These are phyloP conservation scores for Xanthia togata DNA, from an alignment of 2,888 invertebrate species.

Conservation along the genomic window DNA sequence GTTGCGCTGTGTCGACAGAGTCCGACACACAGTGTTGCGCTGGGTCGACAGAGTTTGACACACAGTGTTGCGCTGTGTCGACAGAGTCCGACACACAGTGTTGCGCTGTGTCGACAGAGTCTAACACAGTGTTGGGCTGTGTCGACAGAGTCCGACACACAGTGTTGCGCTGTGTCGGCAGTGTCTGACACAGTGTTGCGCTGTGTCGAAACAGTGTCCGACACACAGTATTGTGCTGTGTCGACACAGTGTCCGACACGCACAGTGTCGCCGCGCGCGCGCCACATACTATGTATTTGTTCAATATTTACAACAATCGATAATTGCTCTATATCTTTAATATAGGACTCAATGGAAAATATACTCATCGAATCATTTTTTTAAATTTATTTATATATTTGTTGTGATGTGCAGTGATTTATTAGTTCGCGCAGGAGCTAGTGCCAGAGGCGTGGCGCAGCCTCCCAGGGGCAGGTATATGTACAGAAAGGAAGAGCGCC, in stretches of 20 bases:
- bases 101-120: background rate
- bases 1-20: background rate
- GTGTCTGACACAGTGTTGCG: background rate
- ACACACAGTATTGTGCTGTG: background rate
- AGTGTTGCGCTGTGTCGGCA: background rate
- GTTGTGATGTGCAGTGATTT: constrained; percentile 16
- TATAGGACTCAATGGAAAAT: constrained; percentile 69
- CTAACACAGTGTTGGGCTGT: background rate
- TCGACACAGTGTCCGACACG: no score
- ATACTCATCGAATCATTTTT: constrained; percentile 67
- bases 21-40: background rate
- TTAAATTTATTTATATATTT: constrained; percentile 31
- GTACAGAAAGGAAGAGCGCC: constrained; percentile 21
- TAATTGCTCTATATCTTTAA: constrained; percentile 74
- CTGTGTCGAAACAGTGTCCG: no score
- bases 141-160: background rate
- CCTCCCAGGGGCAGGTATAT: constrained; percentile 11
- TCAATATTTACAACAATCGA: constrained; percentile 81
- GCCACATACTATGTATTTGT: constrained; percentile 61
- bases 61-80: background rate
- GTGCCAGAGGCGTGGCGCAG: no score
- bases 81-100: background rate
- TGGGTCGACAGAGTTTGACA: no score
- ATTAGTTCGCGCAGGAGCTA: background rate
- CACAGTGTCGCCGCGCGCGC: constrained; percentile 36